Conservation (phyloP, 2,797 vertebrate species). For the Lithobates sylvaticus region DNA sequence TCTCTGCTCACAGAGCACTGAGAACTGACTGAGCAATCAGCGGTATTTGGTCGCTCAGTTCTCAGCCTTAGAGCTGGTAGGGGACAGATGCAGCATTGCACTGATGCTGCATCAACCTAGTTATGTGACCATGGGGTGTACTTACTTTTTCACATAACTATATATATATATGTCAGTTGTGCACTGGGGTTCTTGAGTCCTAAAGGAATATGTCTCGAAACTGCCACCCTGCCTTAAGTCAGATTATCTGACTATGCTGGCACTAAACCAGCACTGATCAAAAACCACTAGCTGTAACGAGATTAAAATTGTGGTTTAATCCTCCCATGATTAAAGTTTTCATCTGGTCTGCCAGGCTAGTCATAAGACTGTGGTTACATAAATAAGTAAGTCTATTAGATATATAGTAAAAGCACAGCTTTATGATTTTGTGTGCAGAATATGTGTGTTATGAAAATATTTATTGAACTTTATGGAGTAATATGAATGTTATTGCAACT, state of each 20-base stretch:
- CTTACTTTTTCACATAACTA: too few relatives aligned
- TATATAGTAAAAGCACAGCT: neutral
- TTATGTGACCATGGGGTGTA: too few relatives aligned
- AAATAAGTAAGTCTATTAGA: neutral
- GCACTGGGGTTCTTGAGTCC: too few relatives aligned
- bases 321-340: neutral
- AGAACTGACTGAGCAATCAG: too few relatives aligned
- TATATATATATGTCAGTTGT: too few relatives aligned
- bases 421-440: neutral
- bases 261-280: neutral
- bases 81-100: too few relatives aligned
- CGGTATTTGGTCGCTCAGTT: too few relatives aligned
- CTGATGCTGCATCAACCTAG: too few relatives aligned
- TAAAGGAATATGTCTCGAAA: neutral
- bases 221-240: neutral
- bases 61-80: too few relatives aligned
- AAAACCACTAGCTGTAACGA: neutral
- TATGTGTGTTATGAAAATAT: neutral
- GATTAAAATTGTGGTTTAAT: neutral
- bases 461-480: too few relatives aligned
- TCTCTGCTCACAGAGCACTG: too few relatives aligned
- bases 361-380: neutral
- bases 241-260: neutral
- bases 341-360: neutral
- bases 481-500: too few relatives aligned